Evolutionary conservation across 1,140 invertebrate species (phyloP).

Genomic region (Platorchestia sp.): DNA sequence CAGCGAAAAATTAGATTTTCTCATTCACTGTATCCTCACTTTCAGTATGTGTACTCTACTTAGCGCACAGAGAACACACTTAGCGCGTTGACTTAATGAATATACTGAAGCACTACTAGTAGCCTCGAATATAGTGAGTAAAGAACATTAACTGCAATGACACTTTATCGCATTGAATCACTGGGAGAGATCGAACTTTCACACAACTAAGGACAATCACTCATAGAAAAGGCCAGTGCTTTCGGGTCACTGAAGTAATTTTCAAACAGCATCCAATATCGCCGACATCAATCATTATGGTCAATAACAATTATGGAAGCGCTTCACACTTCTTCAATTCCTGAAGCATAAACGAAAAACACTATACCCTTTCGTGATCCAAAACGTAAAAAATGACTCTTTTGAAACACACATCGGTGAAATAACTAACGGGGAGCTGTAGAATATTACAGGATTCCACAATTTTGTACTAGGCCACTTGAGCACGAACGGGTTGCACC

Average conservation of each 20-base stretch:
- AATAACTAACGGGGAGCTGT: background rate
- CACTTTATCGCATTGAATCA: background rate
- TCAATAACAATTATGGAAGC: background rate
- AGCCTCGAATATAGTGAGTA: background rate
- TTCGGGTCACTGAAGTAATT: background rate
- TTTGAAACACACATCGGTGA: background rate
- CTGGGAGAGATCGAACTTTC: slow-evolving; percentile 6
- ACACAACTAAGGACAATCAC: background rate
- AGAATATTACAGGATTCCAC: background rate
- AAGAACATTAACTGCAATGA: background rate
- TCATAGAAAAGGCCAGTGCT: background rate
- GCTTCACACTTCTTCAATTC: background rate
- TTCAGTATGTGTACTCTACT: background rate
- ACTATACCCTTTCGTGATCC: background rate
- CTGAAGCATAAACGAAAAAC: background rate
- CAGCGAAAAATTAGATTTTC: background rate
- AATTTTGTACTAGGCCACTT: background rate
- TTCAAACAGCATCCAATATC: background rate
- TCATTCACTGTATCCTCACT: background rate
- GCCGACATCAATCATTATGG: background rate
- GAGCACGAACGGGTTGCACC: background rate
- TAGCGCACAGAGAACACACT: background rate
- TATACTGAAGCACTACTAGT: background rate
- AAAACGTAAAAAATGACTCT: background rate
- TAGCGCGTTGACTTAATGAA: background rate